These are phyloP conservation scores for Argyra leucocephala DNA, from an alignment of 2,888 invertebrate genomes.

Conservation along the genomic window DNA sequence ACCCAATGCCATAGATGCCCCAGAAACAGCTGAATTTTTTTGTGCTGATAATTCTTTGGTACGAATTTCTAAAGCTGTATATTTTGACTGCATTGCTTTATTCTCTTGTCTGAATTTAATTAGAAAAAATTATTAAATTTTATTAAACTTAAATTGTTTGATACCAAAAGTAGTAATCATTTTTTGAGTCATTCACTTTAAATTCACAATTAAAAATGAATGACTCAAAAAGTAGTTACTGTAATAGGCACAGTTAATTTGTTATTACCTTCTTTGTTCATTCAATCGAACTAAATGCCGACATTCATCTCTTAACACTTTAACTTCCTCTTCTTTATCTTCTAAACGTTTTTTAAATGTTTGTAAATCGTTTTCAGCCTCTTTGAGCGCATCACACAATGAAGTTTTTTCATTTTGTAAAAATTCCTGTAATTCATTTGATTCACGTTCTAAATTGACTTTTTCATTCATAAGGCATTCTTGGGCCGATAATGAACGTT, in stretches of 20 bases:
- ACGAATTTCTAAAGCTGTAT: slow-evolving; percentile 53
- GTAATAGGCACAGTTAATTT: background rate
- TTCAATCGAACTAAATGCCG: slow-evolving; percentile 67
- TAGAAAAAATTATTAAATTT: background rate
- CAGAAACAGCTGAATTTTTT: slow-evolving; percentile 60
- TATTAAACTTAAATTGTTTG: no score
- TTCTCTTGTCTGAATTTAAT: slow-evolving; percentile 51
- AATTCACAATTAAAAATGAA: slow-evolving; percentile 1
- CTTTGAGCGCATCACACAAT: slow-evolving; percentile 66
- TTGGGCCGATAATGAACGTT: slow-evolving; percentile 58
- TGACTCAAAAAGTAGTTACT: background rate
- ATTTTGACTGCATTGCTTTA: slow-evolving; percentile 55
- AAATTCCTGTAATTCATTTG: slow-evolving; percentile 77
- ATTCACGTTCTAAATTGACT: slow-evolving; percentile 68
- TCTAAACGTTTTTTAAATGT: slow-evolving; percentile 39
- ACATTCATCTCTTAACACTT: slow-evolving; percentile 63
- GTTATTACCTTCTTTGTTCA: slow-evolving; percentile 62
- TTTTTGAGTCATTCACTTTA: no score
- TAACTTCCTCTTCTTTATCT: slow-evolving; percentile 50
- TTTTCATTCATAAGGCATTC: slow-evolving; percentile 62
- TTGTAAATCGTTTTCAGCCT: slow-evolving; percentile 52
- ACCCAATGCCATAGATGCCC: slow-evolving; percentile 58
- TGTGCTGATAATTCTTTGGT: slow-evolving; percentile 56
- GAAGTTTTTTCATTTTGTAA: slow-evolving; percentile 76
- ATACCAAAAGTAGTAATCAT: no score